Base-by-base conservation (phyloP, 2,113 vertebrate genomes). In the Condylura cristata region DNA sequence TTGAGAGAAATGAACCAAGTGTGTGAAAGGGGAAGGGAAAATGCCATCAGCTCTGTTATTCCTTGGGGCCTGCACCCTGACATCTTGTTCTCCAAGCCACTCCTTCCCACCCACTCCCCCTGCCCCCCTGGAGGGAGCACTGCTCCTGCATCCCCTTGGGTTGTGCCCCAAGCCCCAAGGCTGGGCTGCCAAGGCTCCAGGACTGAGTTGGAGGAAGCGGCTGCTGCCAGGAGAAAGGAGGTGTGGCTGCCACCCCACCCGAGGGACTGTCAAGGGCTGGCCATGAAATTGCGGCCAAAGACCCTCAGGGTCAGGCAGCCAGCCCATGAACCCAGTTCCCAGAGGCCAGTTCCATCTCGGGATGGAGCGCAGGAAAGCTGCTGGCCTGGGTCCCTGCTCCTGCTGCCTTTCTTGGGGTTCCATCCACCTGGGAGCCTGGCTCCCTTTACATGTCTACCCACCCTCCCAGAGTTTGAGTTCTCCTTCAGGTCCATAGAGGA, bases 1-100 rank as follows among this genome's bases (percentile, higher is more conserved):
- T 89, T 86, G 79, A 90, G 44, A 80, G 78, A 63, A 83, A 95
- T 17, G 66, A 66, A 65, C 60, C 93, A 84, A 83, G 74, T 58
- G 12, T 93, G 85, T 80, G 13, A 81, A 82, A 30, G 37, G 22
- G 18, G 16, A 72, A 79, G 41, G 58, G 11, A 85, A 88, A 86
- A 58, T 1, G 2, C 28, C 0, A 0, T 93, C 32, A 91, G 63
- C 34, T 17, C 63, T 91, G 68, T 34, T 65, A 66, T 56, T 92
- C 74, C 61, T 61, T 60, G 78, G 53, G 32, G 37, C 90, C n/a
- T 24, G 32, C 30, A 41, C 70, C 72, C 39, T 20, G n/a, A 46
- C 79, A 76, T 68, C 30, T 66, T 66, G 78, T 71, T 95, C 72
- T 75, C 84, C 37, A 41, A 66, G 18, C 30, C 81, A 85, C 44